A percentile compares a stretch with the other conserved stretches of the same genome.
phyloP scores from a whole-genome alignment of 1,140 invertebrate species.

The Nomia melanderi region DNA sequence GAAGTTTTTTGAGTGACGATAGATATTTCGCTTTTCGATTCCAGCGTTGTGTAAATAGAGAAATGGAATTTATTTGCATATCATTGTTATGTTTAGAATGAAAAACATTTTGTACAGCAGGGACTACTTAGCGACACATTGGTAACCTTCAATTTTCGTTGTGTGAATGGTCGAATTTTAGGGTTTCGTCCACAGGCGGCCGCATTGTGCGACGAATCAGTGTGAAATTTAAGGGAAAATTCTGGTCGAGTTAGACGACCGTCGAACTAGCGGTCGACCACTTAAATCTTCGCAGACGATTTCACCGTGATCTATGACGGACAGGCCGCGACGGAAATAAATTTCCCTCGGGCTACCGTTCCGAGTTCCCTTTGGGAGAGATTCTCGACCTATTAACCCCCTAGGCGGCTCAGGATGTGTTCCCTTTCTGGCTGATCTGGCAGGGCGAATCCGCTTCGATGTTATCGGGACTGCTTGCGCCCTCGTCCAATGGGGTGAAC shows the following conservation, averaged over 20 bases:
- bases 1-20: too few relatives aligned
- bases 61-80: too few relatives aligned
- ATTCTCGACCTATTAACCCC: slow-evolving; percentile 48
- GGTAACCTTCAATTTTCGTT: too few relatives aligned
- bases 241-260: slow-evolving; percentile 19
- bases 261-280: slow-evolving; percentile 48
- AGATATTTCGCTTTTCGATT: too few relatives aligned
- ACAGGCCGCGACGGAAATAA: slow-evolving; percentile 65
- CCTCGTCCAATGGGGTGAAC: background rate
- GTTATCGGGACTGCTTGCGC: background rate
- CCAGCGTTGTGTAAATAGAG: too few relatives aligned
- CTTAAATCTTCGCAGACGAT: slow-evolving; percentile 71
- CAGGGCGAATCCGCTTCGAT: background rate
- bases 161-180: too few relatives aligned
- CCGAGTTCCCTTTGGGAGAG: slow-evolving; percentile 9
- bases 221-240: slow-evolving; percentile 67
- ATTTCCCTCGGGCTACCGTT: slow-evolving; percentile 43
- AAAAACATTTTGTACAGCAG: too few relatives aligned
- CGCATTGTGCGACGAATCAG: background rate
- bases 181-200: too few relatives aligned
- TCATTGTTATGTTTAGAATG: too few relatives aligned
- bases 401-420: background rate
- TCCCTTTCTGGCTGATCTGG: slow-evolving; percentile 26
- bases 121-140: too few relatives aligned
- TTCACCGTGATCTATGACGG: slow-evolving; percentile 69